phyloP scores from a whole-genome alignment of 2,113 vertebrate species.

The Gobiocypris rarus region DNA sequence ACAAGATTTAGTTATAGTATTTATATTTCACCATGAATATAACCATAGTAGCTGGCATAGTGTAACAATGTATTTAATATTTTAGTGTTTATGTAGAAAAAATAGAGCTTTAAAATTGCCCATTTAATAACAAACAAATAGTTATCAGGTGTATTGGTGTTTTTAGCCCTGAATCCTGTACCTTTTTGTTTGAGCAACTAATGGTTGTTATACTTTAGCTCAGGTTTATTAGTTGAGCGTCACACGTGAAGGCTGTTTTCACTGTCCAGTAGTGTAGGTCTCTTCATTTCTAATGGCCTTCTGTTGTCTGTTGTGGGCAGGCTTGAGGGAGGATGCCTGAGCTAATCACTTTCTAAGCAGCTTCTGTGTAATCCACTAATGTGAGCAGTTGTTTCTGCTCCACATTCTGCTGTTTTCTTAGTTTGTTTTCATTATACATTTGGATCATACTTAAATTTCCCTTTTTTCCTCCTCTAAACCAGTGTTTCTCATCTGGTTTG shows the following conservation, averaged over 20 bases:
- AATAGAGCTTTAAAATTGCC: neutral
- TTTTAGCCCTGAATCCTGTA: neutral
- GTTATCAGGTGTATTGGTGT: neutral
- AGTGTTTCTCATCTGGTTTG: neutral
- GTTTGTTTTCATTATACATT: neutral
- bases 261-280: neutral
- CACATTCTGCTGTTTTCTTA: neutral
- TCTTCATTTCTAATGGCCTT: neutral
- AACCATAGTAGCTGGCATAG: too few relatives aligned
- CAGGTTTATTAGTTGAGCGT: neutral
- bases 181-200: neutral
- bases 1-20: too few relatives aligned
- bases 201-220: neutral
- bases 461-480: neutral
- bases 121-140: neutral
- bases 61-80: too few relatives aligned
- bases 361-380: conserved; percentile 40
- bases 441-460: neutral
- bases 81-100: neutral
- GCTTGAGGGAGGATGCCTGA: neutral
- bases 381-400: neutral
- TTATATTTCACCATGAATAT: too few relatives aligned
- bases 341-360: conserved; percentile 45
- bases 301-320: neutral
- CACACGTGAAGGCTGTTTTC: neutral